A percentile compares a stretch with the other conserved stretches of the same genome.
phyloP scores from a whole-genome alignment of 23 tunicate genomes.

The Pegea sp. region DNA sequence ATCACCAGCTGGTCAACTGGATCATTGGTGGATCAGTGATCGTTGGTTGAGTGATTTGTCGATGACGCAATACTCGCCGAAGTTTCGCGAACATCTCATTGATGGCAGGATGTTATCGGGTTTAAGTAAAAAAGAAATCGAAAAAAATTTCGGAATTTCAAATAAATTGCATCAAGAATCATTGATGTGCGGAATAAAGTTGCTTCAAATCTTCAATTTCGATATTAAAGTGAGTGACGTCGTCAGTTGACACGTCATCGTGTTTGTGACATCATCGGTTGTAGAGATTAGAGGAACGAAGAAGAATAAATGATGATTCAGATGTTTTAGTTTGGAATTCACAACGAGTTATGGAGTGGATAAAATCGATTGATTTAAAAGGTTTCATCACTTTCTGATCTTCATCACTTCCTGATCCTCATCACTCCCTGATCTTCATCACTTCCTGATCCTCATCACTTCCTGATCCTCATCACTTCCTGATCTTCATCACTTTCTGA shows the following conservation, averaged over 20 bases:
- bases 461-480: no score
- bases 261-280: no score
- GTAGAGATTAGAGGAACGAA: conserved; percentile 62
- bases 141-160: conserved; percentile 39
- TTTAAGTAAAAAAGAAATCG: conserved; percentile 52
- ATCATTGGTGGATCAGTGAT: conserved; percentile 91
- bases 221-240: conserved; percentile 25
- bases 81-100: conserved; percentile 72
- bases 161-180: conserved; percentile 54
- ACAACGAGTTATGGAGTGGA: conserved; percentile 52
- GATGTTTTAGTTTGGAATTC: conserved; percentile 73
- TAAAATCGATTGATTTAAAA: conserved; percentile 71
- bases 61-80: conserved; percentile 58
- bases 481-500: no score
- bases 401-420: no score
- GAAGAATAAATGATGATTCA: conserved; percentile 63
- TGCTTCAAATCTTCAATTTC: conserved; percentile 40
- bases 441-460: no score
- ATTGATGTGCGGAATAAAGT: conserved; percentile 30
- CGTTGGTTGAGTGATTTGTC: conserved; percentile 81
- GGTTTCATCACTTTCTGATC: conserved; percentile 9
- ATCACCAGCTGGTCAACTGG: conserved; percentile 67
- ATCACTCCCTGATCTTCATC: no score
- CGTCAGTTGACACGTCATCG: not conserved
- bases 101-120: conserved; percentile 57